Percentiles rank a stretch among this genome's conserved stretches.
Evolutionary conservation across 1,140 invertebrate genomes (phyloP).

Genomic region (Ceratina australensis): DNA sequence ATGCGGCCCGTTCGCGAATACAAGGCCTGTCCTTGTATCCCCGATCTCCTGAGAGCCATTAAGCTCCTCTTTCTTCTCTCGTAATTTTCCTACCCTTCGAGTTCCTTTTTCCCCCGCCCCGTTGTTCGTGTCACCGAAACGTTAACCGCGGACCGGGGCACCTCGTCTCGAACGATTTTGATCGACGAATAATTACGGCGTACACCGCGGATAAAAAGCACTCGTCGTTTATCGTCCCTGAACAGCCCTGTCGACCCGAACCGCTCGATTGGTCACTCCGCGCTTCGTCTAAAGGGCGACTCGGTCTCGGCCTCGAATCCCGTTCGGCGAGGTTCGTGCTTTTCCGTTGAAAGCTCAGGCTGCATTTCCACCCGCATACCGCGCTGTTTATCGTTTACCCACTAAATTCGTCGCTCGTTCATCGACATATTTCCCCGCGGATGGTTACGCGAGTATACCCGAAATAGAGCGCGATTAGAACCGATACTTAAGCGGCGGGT

Average conservation of each 20-base stretch:
- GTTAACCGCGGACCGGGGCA: not conserved
- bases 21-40: conserved; percentile 38
- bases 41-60: conserved; percentile 75
- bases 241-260: conserved; percentile 45
- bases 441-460: not conserved
- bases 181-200: conserved; percentile 6
- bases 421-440: not conserved
- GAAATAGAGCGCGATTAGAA: not conserved
- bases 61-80: conserved; percentile 69
- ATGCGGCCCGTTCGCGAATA: conserved; percentile 49
- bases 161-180: not conserved
- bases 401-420: not conserved
- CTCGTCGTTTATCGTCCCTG: conserved; percentile 48
- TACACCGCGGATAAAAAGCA: conserved; percentile 16
- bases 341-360: conserved; percentile 48
- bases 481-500: no score
- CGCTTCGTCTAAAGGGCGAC: conserved; percentile 54
- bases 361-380: conserved; percentile 33
- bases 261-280: conserved; percentile 65
- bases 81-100: conserved; percentile 36
- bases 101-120: not conserved
- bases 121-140: no score
- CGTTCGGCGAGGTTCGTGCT: conserved; percentile 43
- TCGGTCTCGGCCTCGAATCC: conserved; percentile 45
- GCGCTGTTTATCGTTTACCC: not conserved